Percentiles rank a stretch among this genome's conserved stretches.
phyloP scores from a whole-genome alignment of 2,113 vertebrate genomes.

The Tetrax tetrax region DNA sequence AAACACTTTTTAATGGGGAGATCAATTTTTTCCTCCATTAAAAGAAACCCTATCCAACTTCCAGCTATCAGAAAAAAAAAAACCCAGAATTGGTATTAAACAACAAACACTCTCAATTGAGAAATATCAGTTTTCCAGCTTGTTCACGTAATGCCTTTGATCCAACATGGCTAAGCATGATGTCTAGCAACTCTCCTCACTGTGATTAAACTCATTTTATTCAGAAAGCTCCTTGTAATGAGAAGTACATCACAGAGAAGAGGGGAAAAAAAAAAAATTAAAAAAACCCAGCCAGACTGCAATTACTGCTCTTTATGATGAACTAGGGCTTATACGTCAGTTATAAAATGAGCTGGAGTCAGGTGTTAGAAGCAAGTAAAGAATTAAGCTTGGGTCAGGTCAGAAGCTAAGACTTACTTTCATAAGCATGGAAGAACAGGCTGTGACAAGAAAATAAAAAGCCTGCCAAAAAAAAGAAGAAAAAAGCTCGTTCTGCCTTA shows the following conservation, averaged over 20 bases:
- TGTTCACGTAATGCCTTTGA: not conserved
- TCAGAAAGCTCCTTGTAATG: not conserved
- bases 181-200: not conserved
- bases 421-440: not conserved
- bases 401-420: not conserved
- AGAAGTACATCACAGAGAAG: not conserved
- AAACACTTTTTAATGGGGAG: not conserved
- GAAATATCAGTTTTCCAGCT: not conserved
- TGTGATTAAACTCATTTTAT: constrained; percentile 16
- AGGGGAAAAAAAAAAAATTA: not conserved
- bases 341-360: not conserved
- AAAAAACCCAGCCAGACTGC: not conserved
- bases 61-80: not conserved
- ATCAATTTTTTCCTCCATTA: not conserved
- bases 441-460: not conserved
- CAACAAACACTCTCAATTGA: not conserved
- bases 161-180: not conserved
- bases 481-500: not conserved
- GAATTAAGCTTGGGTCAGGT: not conserved
- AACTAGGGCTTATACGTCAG: not conserved
- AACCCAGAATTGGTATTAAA: not conserved
- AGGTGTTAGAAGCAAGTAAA: not conserved
- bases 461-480: not conserved
- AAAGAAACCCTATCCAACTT: not conserved
- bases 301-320: not conserved